Evolutionary conservation across 2,888 invertebrate genomes (phyloP).

Genomic region (Cloeon dipterum): DNA sequence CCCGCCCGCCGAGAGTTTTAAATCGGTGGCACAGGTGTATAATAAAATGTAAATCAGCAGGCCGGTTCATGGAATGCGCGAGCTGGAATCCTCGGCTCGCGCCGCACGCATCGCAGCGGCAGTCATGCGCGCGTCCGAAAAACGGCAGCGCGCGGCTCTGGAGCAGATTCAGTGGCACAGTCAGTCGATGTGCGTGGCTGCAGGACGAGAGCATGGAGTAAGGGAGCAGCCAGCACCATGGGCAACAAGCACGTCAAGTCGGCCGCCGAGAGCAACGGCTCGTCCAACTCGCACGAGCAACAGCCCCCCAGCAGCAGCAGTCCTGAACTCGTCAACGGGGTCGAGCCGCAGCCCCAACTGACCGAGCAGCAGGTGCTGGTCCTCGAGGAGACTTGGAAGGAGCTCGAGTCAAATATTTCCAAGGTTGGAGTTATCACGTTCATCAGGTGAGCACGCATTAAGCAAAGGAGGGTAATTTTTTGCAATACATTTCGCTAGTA

Average conservation of each 20-base stretch:
- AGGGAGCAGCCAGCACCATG: not conserved
- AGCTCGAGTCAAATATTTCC: constrained; percentile 18
- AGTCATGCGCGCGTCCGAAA: no score
- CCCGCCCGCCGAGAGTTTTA: no score
- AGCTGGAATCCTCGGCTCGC: no score
- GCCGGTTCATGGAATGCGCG: no score
- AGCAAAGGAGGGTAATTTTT: no score
- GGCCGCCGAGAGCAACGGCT: not conserved
- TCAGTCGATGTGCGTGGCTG: not conserved
- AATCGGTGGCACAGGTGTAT: no score
- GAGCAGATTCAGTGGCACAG: no score
- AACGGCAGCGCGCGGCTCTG: no score
- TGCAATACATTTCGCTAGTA: no score
- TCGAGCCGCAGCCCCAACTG: constrained; percentile 7
- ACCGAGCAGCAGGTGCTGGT: constrained; percentile 16
- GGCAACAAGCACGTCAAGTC: not conserved
- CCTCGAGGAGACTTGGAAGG: constrained; percentile 18
- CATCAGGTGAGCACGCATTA: no score
- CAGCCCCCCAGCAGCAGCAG: not conserved
- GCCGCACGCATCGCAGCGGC: no score
- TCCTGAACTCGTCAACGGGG: not conserved
- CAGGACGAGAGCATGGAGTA: not conserved
- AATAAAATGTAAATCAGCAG: no score
- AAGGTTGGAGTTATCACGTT: constrained; percentile 21
- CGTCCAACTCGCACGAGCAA: not conserved